phyloP scores from a whole-genome alignment of 1,140 invertebrate genomes.

The Drosophila bocqueti region DNA sequence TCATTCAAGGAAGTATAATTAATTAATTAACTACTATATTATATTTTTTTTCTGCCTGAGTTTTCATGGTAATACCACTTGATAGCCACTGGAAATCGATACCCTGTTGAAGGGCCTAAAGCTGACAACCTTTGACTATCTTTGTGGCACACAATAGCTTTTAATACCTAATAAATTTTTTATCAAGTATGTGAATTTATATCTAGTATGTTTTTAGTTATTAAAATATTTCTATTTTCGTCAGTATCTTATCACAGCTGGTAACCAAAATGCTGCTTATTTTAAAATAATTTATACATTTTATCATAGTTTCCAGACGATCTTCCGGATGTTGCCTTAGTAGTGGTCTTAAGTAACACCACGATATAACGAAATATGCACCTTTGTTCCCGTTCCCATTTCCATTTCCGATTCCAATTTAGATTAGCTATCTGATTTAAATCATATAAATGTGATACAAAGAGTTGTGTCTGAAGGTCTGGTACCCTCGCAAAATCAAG shows the following conservation, averaged over 20 bases:
- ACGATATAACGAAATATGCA: background rate
- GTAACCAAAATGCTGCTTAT: background rate
- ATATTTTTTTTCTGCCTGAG: background rate
- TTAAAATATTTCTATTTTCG: background rate
- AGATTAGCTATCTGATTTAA: slow-evolving; percentile 12
- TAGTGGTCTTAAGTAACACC: background rate
- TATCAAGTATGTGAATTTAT: too few relatives aligned
- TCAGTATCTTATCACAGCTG: background rate
- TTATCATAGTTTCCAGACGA: background rate
- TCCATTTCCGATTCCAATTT: slow-evolving; percentile 2
- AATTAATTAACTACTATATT: background rate
- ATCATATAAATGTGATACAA: background rate
- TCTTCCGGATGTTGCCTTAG: background rate
- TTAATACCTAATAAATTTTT: background rate
- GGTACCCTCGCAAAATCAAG: background rate
- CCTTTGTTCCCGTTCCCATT: background rate
- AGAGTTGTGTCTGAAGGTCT: background rate
- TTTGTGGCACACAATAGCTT: background rate
- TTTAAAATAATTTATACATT: background rate
- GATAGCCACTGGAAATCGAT: background rate
- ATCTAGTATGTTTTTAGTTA: background rate
- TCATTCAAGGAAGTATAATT: background rate
- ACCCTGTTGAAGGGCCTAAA: background rate
- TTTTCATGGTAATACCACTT: background rate
- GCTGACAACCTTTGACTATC: background rate